These are phyloP conservation scores for Beris chalybata DNA, from an alignment of 2,888 invertebrate genomes.

Conservation along the genomic window DNA sequence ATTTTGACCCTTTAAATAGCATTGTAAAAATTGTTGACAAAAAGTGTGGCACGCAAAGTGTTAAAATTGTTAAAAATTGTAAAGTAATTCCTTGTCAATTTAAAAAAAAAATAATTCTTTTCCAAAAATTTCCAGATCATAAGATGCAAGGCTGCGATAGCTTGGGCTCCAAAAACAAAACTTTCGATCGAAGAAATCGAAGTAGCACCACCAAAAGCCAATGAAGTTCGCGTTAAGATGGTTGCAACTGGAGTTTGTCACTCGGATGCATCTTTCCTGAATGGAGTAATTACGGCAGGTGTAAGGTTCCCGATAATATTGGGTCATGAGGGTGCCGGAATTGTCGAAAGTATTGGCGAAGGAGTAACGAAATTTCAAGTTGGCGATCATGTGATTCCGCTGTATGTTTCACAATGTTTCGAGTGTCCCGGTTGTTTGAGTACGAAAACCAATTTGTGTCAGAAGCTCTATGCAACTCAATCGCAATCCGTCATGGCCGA, in stretches of 20 bases:
- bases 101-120: too few species aligned
- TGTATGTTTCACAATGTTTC: constrained; percentile 95
- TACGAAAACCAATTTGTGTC: constrained; percentile 95
- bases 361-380: constrained; percentile 83
- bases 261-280: constrained; percentile 87
- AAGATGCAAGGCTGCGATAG: constrained; percentile 91
- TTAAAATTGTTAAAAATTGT: too few species aligned
- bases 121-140: constrained; percentile 64
- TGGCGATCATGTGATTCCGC: constrained; percentile 96
- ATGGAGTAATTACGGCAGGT: constrained; percentile 88
- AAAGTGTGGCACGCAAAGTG: too few species aligned
- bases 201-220: constrained; percentile 90
- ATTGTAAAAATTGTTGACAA: too few species aligned
- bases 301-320: constrained; percentile 82
- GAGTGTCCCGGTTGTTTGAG: constrained; percentile 96
- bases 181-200: constrained; percentile 87
- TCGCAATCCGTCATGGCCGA: constrained; percentile 92
- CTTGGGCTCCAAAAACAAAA: constrained; percentile 92
- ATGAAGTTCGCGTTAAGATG: constrained; percentile 87
- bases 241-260: constrained; percentile 86
- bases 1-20: too few species aligned
- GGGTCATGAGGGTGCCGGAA: constrained; percentile 95
- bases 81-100: too few species aligned
- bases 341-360: constrained; percentile 96
- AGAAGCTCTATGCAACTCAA: constrained; percentile 84